Evolutionary conservation across 2,888 invertebrate genomes (phyloP), one percentile per base, ranked within the genome.

Genomic region (Platypus cylindrus): DNA sequence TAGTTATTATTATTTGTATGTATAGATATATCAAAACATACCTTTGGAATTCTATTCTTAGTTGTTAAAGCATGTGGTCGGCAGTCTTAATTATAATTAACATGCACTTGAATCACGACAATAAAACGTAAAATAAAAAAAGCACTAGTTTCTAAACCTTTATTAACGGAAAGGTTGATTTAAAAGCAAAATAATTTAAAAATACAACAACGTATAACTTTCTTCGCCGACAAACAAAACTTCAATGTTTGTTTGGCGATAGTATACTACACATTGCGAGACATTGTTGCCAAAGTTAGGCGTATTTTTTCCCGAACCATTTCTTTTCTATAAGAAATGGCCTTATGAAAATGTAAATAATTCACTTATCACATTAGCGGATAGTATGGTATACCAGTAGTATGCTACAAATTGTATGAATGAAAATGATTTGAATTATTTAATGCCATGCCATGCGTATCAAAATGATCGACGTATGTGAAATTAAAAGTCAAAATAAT

Each of bases 221-320:
- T 48, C 51, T 46, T 48, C n/a, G 18, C 45, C 45, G 44, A 48
- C 46, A 49, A 47, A 50, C 45, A 48, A 43, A 47, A 49, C 48
- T 48, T 51, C 45, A 48, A 46, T 49, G 48, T 48, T 50, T 50
- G 50, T 52, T 50, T 52, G 49, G 46, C 48, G 48, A 48, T 49
- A 45, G 46, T 48, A 47, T 45, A 38, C 46, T 43, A 42, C 18
- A 18, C 36, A 17, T 41, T 38, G 40, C 38, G 43, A n/a, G n/a
- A n/a, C 37, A 36, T 38, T 39, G 38, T 44, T 44, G 36, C 37
- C 38, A 32, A 15, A 14, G 32, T 25, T 32, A 17, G 11, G 23
- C n/a, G 27, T 30, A 32, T 36, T 36, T 26, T 32, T 39, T 35
- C 17, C 36, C 17, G 23, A 23, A 25, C 14, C 23, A 16, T 24